phyloP scores from a whole-genome alignment of 2,113 vertebrate genomes.

The Plecotus auritus region DNA sequence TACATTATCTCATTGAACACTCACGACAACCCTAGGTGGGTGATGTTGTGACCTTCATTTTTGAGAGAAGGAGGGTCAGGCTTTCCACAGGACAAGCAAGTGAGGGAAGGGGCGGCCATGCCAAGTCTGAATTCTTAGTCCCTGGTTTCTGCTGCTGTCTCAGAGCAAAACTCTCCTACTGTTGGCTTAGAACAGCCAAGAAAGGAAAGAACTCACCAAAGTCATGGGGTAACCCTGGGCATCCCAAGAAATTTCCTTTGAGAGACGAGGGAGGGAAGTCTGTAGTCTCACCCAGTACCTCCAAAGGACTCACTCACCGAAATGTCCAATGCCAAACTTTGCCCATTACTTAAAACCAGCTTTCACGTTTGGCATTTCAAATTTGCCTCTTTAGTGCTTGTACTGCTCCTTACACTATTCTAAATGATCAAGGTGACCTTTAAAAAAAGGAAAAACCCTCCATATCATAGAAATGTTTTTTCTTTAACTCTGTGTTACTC shows the following conservation, averaged over 20 bases:
- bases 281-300: neutral
- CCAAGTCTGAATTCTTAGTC: too few species aligned
- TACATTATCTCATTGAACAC: neutral
- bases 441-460: neutral
- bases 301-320: neutral
- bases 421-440: neutral
- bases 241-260: neutral
- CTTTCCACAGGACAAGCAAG: neutral
- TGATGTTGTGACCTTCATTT: neutral
- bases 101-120: accelerated
- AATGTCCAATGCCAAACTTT: neutral
- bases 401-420: neutral
- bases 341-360: neutral
- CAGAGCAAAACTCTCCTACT: neutral
- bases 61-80: neutral
- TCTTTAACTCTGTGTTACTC: neutral
- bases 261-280: neutral
- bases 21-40: neutral
- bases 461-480: neutral
- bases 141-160: accelerated
- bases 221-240: neutral
- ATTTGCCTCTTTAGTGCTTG: neutral
- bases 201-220: neutral
- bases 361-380: neutral
- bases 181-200: neutral